Percentiles rank a stretch among this genome's conserved stretches.
These are phyloP conservation scores for Opisthograptis luteolata DNA, from an alignment of 2,888 invertebrate genomes.

Conservation along the genomic window DNA sequence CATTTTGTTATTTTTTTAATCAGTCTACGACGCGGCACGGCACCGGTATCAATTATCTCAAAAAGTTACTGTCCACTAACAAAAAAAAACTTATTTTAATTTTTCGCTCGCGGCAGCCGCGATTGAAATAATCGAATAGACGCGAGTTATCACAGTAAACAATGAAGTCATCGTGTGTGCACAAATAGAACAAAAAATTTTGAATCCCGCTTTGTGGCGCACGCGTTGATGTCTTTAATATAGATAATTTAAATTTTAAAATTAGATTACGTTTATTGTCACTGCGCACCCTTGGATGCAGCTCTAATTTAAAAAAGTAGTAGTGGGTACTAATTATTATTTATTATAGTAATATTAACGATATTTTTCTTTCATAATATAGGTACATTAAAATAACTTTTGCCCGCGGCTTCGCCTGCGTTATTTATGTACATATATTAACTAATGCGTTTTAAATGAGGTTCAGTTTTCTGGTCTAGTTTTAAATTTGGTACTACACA, in stretches of 20 bases:
- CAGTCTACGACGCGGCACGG: conserved; percentile 42
- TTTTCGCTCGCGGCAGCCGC: neutral
- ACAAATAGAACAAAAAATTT: conserved; percentile 20
- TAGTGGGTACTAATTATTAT: too few relatives aligned
- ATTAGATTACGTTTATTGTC: neutral
- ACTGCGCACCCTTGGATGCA: neutral
- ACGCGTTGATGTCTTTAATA: conserved; percentile 21
- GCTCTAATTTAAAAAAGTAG: neutral
- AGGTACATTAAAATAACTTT: too few relatives aligned
- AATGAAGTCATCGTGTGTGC: conserved; percentile 20
- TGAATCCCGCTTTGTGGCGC: conserved; percentile 6
- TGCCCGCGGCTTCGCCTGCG: too few relatives aligned
- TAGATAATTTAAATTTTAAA: conserved; percentile 1
- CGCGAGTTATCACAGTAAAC: conserved; percentile 24
- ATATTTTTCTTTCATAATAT: too few relatives aligned
- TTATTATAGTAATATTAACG: too few relatives aligned
- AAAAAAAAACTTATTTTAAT: neutral
- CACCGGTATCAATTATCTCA: conserved; percentile 18
- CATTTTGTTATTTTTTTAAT: conserved; percentile 57
- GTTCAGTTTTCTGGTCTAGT: too few relatives aligned
- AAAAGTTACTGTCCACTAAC: neutral
- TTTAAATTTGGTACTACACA: too few relatives aligned
- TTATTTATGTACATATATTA: too few relatives aligned
- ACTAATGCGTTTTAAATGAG: too few relatives aligned
- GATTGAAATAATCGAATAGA: conserved; percentile 16